Evolutionary conservation across 2,113 vertebrate species (phyloP), one percentile per base, ranked within the genome.

Genomic region (Clarias batrachus): DNA sequence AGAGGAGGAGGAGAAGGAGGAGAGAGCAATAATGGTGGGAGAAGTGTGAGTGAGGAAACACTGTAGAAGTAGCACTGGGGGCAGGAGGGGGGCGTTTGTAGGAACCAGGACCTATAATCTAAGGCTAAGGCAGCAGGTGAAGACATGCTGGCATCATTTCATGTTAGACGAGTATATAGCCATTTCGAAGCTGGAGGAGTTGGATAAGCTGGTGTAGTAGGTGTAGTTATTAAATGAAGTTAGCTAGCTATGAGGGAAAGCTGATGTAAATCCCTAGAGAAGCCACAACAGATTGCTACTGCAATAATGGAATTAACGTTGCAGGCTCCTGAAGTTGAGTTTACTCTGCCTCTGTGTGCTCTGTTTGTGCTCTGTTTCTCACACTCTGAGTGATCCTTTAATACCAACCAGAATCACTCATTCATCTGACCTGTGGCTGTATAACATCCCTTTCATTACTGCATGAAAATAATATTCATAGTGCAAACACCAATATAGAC

Each of bases 1-100:
- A 54, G n/a, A 82, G 37, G 68, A 82, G 79, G 66, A 82, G 79
- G 85, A 82, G 65, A 30, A n/a, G 57, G 84, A 68, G 30, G 68
- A 63, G 5, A 83, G 81, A 66, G 86, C 17, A 6, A 76, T 70
- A 66, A 74, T 57, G 30, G 41, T 63, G 56, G 63, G 52, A 86
- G 85, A 37, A 33, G 73, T 23, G 60, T 62, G 85, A 76, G 17
- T 52, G 48, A 83, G n/a, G 19, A 62, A 82, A 76, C 27, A 60
- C 59, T 71, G 68, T 83, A 76, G 41, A 63, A 87, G 70, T 21
- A 82, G 86, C 30, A 73, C 1, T 66, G 70, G 48, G 68, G 71
- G 60, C 17, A 82, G 78, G 66, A 33, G 54, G 68, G 21, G 78
- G 21, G 68, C 5, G 17, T 82, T 82, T 52, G 25, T 87, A 65